phyloP scores from a whole-genome alignment of 2,113 vertebrate species.

The Pelusios castaneus region DNA sequence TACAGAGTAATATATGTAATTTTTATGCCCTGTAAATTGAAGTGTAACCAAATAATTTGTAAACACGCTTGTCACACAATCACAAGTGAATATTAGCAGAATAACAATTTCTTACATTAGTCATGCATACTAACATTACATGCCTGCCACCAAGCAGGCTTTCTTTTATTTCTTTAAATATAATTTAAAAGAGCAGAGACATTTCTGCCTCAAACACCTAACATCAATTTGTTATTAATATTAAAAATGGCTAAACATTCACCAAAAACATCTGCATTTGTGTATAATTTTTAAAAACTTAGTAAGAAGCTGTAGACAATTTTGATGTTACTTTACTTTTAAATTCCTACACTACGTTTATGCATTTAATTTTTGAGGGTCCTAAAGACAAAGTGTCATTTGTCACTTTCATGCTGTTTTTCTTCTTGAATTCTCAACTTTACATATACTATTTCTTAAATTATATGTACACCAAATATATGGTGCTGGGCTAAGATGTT shows the following conservation, averaged over 20 bases:
- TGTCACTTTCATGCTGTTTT: conserved; percentile 87
- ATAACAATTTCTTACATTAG: conserved; percentile 93
- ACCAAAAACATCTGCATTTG: conserved; percentile 93
- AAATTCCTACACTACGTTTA: conserved; percentile 85
- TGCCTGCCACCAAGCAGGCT: conserved; percentile 79
- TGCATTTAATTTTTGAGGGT: conserved; percentile 80
- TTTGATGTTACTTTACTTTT: conserved; percentile 81
- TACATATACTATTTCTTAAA: conserved; percentile 90
- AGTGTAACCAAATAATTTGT: conserved; percentile 91
- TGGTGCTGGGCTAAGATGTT: conserved; percentile 88
- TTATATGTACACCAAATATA: conserved; percentile 90
- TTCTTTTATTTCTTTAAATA: conserved; percentile 81
- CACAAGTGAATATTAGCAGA: conserved; percentile 96
- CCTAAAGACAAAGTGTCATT: conserved; percentile 82
- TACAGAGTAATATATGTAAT: conserved; percentile 83
- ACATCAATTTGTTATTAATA: conserved; percentile 92
- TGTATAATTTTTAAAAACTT: conserved; percentile 91
- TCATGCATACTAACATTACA: conserved; percentile 98
- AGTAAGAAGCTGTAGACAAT: conserved; percentile 87
- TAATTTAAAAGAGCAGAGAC: conserved; percentile 86
- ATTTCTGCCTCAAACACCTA: conserved; percentile 90
- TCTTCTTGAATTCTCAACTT: conserved; percentile 91
- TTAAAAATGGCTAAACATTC: conserved; percentile 96
- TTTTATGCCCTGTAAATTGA: conserved; percentile 86
- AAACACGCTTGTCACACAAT: conserved; percentile 96